phyloP scores from a whole-genome alignment of 2,888 invertebrate species.

The Molorchus minor region DNA sequence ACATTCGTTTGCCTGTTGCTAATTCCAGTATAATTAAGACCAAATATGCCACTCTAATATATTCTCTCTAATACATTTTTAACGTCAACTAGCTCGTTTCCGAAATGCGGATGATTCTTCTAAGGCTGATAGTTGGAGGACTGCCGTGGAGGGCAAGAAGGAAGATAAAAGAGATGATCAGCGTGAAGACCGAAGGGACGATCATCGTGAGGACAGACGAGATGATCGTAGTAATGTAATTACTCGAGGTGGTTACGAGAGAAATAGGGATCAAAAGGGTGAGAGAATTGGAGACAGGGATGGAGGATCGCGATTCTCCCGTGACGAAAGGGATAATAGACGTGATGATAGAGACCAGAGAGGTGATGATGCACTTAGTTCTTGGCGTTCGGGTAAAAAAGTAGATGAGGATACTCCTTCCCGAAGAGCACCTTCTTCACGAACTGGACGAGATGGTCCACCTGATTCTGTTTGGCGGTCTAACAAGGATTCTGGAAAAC shows the following conservation, averaged over 20 bases:
- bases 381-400: constrained; percentile 38
- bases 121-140: constrained; percentile 34
- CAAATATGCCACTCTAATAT: background rate
- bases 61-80: background rate
- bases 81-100: constrained; percentile 30
- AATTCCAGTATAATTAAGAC: background rate
- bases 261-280: constrained; percentile 21
- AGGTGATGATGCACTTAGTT: constrained; percentile 41
- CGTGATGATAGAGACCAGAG: constrained; percentile 22
- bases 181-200: constrained; percentile 27
- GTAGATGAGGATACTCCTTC: constrained; percentile 34
- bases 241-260: constrained; percentile 24
- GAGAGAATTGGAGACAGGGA: constrained; percentile 23
- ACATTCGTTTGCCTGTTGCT: background rate
- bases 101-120: constrained; percentile 32
- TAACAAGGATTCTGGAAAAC: constrained; percentile 34
- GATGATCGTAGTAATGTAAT: too few relatives aligned
- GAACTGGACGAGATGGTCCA: constrained; percentile 35
- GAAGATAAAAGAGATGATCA: constrained; percentile 9
- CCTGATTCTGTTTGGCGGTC: constrained; percentile 34
- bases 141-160: constrained; percentile 13
- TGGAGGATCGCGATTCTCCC: constrained; percentile 2
- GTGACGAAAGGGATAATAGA: constrained; percentile 15
- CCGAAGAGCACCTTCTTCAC: constrained; percentile 28
- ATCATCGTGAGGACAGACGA: constrained; percentile 8